phyloP scores from a whole-genome alignment of 2,797 vertebrate genomes.

The Gephyroberyx darwinii region DNA sequence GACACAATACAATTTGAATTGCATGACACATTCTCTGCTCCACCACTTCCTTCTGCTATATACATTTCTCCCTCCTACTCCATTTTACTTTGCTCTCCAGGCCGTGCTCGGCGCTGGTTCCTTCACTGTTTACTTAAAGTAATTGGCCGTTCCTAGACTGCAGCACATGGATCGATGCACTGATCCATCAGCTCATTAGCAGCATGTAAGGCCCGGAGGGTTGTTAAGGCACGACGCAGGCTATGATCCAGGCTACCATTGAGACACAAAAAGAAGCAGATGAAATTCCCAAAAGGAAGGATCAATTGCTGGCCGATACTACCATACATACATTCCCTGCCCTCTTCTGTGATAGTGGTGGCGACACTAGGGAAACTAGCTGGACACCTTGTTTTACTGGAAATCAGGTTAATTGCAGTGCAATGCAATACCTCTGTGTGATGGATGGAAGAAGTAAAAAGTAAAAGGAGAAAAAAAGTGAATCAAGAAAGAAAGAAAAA shows the following conservation, averaged over 20 bases:
- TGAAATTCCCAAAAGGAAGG: slow-evolving; percentile 62
- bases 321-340: slow-evolving; percentile 24
- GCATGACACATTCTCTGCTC: slow-evolving; percentile 55
- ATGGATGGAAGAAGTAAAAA: slow-evolving; percentile 37
- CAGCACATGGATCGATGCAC: slow-evolving; percentile 71
- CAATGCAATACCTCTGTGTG: slow-evolving; percentile 54
- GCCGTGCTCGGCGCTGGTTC: slow-evolving; percentile 51
- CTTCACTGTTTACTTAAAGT: slow-evolving; percentile 76
- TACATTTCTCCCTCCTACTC: slow-evolving; percentile 51
- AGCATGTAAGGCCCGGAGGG: slow-evolving; percentile 64
- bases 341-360: slow-evolving; percentile 36
- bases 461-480: slow-evolving; percentile 28
- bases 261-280: slow-evolving; percentile 49
- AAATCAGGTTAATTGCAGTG: slow-evolving; percentile 67
- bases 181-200: slow-evolving; percentile 81
- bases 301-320: slow-evolving; percentile 59
- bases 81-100: slow-evolving; percentile 53
- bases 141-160: slow-evolving; percentile 75
- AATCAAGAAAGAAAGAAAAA: slow-evolving; percentile 51
- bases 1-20: slow-evolving; percentile 65
- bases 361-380: slow-evolving; percentile 54
- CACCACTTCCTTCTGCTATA: slow-evolving; percentile 33
- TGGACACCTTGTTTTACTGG: slow-evolving; percentile 70
- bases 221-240: slow-evolving; percentile 65
- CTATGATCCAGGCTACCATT: slow-evolving; percentile 60